Conservation (phyloP, 2,888 invertebrate species). For the Epsilonema sp. region DNA sequence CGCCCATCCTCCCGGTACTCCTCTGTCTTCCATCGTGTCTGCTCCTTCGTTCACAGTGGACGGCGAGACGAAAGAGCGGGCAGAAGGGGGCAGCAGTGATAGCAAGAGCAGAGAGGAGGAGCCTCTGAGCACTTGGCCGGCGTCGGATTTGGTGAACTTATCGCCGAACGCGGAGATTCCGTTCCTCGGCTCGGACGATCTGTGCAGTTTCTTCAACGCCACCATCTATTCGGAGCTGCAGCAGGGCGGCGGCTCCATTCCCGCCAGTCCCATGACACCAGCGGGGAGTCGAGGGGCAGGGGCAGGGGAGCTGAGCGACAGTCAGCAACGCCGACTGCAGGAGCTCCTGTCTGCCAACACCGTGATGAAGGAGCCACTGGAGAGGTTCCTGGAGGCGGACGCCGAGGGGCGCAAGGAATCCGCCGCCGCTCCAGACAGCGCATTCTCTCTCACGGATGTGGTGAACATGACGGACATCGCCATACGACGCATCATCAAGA, state of each 20-base stretch:
- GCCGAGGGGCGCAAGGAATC: background rate
- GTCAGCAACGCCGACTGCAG: constrained; percentile 39
- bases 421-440: too few relatives aligned
- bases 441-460: constrained; percentile 13
- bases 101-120: background rate
- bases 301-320: background rate
- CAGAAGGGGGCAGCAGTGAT: background rate
- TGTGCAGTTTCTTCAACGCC: background rate
- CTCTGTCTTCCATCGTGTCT: background rate
- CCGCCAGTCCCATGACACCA: background rate
- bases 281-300: too few relatives aligned
- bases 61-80: too few relatives aligned
- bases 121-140: background rate
- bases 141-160: too few relatives aligned
- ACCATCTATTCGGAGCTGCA: background rate
- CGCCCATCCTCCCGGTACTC: background rate
- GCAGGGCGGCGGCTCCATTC: background rate
- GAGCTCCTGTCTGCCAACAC: constrained; percentile 67
- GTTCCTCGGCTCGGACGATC: too few relatives aligned
- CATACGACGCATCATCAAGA: constrained; percentile 50
- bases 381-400: background rate
- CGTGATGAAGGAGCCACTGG: constrained; percentile 55
- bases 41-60: background rate
- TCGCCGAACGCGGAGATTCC: too few relatives aligned
- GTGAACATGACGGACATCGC: constrained; percentile 56